Percentiles rank a stretch among this genome's conserved stretches.
These are phyloP conservation scores for Latrodectus hesperus DNA, from an alignment of 2,888 invertebrate species.

Conservation along the genomic window DNA sequence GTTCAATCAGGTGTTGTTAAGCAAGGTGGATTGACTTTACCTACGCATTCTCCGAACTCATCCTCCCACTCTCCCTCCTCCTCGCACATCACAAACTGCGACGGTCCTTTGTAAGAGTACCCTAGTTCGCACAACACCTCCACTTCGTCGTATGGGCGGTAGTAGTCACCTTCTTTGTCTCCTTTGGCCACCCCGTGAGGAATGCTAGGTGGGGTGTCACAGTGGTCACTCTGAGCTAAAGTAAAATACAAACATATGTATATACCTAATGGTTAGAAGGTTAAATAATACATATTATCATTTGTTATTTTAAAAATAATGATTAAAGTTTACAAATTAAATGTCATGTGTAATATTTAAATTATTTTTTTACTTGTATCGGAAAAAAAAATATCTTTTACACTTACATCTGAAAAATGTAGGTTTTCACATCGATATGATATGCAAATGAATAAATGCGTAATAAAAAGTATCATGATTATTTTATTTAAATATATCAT, in stretches of 20 bases:
- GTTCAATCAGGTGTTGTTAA: too few relatives aligned
- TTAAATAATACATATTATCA: background rate
- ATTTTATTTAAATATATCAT: too few relatives aligned
- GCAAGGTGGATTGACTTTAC: background rate
- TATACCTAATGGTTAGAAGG: background rate
- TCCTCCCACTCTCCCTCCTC: slow-evolving; percentile 50
- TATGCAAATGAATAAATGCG: too few relatives aligned
- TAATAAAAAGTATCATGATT: too few relatives aligned
- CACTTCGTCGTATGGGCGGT: slow-evolving; percentile 36
- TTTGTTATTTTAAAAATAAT: background rate
- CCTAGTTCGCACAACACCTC: slow-evolving; percentile 46
- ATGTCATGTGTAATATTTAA: background rate
- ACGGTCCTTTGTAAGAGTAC: slow-evolving; percentile 12
- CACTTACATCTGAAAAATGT: background rate
- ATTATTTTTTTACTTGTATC: background rate
- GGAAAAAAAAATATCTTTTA: background rate
- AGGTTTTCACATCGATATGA: too few relatives aligned
- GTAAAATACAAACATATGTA: background rate
- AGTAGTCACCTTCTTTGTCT: slow-evolving; percentile 48
- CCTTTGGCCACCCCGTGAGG: slow-evolving; percentile 47
- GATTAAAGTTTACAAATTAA: background rate
- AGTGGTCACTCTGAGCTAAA: slow-evolving; percentile 35
- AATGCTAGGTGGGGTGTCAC: slow-evolving; percentile 41
- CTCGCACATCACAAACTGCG: slow-evolving; percentile 32
- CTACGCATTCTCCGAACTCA: slow-evolving; percentile 49